Percentiles rank a stretch among this genome's conserved stretches.
Conservation (phyloP, 2,797 vertebrate species). For the Labroides dimidiatus region DNA sequence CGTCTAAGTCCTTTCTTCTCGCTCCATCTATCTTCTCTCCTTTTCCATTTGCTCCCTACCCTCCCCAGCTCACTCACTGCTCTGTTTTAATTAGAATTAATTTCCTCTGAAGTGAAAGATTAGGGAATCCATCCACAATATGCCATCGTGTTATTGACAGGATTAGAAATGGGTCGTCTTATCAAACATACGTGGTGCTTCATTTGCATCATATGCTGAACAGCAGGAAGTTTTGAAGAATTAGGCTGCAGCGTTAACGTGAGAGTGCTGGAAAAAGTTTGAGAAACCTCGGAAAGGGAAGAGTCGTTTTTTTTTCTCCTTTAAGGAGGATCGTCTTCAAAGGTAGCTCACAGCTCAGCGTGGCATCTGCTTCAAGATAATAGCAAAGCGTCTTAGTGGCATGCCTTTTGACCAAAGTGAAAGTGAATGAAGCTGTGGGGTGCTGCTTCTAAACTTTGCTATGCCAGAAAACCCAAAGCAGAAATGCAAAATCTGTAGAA, state of each 20-base stretch:
- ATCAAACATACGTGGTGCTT: slow-evolving; percentile 38
- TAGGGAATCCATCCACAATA: slow-evolving; percentile 51
- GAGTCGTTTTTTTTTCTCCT: slow-evolving; percentile 4
- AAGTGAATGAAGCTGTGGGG: slow-evolving; percentile 48
- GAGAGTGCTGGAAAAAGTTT: slow-evolving; percentile 23
- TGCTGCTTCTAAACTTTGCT: slow-evolving; percentile 22
- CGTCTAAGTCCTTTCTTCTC: slow-evolving; percentile 26
- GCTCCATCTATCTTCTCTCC: slow-evolving; percentile 35
- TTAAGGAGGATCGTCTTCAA: slow-evolving; percentile 19
- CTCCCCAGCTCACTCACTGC: slow-evolving; percentile 33
- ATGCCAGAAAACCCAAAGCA: slow-evolving; percentile 6
- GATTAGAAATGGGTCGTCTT: slow-evolving; percentile 60
- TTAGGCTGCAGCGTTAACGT: slow-evolving; percentile 17
- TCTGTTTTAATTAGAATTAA: slow-evolving; percentile 64
- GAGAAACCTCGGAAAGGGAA: slow-evolving; percentile 35
- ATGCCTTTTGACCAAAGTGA: slow-evolving; percentile 44
- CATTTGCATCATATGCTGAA: slow-evolving; percentile 55
- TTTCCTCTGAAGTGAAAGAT: slow-evolving; percentile 64
- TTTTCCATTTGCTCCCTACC: slow-evolving; percentile 5
- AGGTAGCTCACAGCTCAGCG: slow-evolving; percentile 24
- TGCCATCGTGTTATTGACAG: slow-evolving; percentile 64
- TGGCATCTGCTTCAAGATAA: slow-evolving; percentile 31
- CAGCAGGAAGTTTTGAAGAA: slow-evolving; percentile 31
- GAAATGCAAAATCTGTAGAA: slow-evolving; percentile 15
- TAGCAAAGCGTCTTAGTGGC: slow-evolving; percentile 27